Evolutionary conservation across 2,113 vertebrate genomes (phyloP).

Genomic region (Onychostruthus taczanowskii): DNA sequence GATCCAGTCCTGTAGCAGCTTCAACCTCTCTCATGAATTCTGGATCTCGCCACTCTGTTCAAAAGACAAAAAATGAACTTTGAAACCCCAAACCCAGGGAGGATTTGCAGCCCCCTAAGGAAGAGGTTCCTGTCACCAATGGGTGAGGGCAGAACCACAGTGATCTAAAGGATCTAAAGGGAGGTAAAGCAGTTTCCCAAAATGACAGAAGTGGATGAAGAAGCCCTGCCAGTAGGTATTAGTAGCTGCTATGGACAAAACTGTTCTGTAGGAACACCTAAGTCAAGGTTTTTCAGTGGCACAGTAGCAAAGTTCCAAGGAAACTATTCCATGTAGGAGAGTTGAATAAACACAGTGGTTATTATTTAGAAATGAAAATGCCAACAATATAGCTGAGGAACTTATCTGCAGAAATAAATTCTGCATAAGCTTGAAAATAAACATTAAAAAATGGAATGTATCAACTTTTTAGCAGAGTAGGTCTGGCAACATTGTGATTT

Average conservation of each 20-base stretch:
- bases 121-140: background rate
- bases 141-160: background rate
- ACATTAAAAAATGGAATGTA: background rate
- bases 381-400: background rate
- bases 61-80: background rate
- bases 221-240: background rate
- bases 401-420: background rate
- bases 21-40: slow-evolving; percentile 92
- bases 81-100: background rate
- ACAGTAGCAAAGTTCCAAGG: background rate
- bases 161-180: background rate
- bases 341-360: background rate
- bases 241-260: background rate
- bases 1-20: slow-evolving; percentile 83
- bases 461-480: background rate
- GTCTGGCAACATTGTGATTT: background rate
- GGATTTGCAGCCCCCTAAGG: background rate
- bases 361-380: background rate
- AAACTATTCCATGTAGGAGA: background rate
- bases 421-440: background rate
- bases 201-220: background rate
- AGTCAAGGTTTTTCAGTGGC: background rate
- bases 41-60: slow-evolving; percentile 86
- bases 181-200: background rate
- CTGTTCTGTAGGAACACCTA: background rate